A percentile compares a stretch with the other conserved stretches of the same genome.
Conservation (phyloP, 2,797 vertebrate genomes). For the Coccyzus lansbergi region DNA sequence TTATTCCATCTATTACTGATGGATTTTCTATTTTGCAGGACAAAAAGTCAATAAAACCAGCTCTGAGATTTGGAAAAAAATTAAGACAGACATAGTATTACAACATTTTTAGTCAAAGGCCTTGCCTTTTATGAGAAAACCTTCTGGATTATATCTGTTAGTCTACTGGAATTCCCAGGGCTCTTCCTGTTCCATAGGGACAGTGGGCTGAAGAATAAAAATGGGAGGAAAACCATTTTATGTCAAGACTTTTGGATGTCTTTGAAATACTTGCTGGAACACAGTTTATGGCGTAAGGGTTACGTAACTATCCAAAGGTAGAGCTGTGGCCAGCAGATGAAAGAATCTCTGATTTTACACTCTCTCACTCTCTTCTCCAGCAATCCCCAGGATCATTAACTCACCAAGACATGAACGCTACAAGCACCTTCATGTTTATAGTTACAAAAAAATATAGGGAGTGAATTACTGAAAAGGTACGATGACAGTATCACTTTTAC, state of each 20-base stretch:
- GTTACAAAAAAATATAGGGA: neutral
- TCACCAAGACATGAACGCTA: neutral
- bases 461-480: neutral
- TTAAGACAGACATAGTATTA: neutral
- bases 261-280: slow-evolving; percentile 21
- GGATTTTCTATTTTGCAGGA: neutral
- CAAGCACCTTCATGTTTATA: neutral
- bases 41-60: neutral
- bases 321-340: neutral
- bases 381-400: neutral
- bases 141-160: neutral
- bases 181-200: neutral
- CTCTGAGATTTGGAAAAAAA: neutral
- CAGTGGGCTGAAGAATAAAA: neutral
- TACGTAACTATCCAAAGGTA: neutral
- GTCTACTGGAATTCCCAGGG: neutral
- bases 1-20: neutral
- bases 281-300: neutral
- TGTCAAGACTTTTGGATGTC: neutral
- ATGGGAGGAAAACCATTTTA: slow-evolving; percentile 1
- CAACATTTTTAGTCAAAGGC: neutral
- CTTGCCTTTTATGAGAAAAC: neutral
- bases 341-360: slow-evolving; percentile 10
- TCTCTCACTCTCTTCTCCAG: neutral
- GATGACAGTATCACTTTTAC: neutral